Base-by-base conservation (phyloP, 2,113 vertebrate species). In the Stercorarius parasiticus region DNA sequence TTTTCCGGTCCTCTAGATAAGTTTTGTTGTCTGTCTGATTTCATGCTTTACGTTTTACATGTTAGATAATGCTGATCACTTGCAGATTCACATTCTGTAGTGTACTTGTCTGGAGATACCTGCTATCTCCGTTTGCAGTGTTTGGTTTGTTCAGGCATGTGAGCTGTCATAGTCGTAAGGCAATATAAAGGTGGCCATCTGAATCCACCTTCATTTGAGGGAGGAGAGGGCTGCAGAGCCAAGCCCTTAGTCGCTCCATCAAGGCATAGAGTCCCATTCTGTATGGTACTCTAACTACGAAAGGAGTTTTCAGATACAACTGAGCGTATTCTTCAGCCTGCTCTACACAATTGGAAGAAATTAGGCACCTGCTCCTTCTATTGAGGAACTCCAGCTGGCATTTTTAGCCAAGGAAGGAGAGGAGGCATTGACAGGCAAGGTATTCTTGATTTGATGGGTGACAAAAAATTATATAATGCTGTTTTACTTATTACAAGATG, bases 131-230 rank as follows among this genome's bases (percentile, higher is more conserved):
- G 32, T 67, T 78, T 19, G 26, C 43, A 34, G 18, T 8, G 2
- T 36, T 53, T 5, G 13, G 53, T 30, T 55, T 53, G 47, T 67
- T 56, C 9, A n/a, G 32, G 29, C 38, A 3, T 40, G 50, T 64
- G 47, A 45, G 19, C 49, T 45, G 21, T 29, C 0, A 0, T 40
- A 49, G 34, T 20, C 14, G 29, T 30, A 52, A 52, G 34, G 55
- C 11, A 34, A n/a, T 43, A 22, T 25, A 17, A 4, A 20, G 36
- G 14, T 49, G 49, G n/a, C 38, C 40, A 21, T 45, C 15, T 29
- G 30, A 74, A 18, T 25, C 0, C 0, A 1, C 59, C 38, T 11
- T 73, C 16, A 19, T 13, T 49, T 66, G 13, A 0, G 2, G 38
- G 49, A 70, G 34, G 13, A 81, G 29, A 67, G 14, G 14, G 11